Evolutionary conservation across 2,113 vertebrate genomes (phyloP).

Genomic region (Excalfactoria chinensis): DNA sequence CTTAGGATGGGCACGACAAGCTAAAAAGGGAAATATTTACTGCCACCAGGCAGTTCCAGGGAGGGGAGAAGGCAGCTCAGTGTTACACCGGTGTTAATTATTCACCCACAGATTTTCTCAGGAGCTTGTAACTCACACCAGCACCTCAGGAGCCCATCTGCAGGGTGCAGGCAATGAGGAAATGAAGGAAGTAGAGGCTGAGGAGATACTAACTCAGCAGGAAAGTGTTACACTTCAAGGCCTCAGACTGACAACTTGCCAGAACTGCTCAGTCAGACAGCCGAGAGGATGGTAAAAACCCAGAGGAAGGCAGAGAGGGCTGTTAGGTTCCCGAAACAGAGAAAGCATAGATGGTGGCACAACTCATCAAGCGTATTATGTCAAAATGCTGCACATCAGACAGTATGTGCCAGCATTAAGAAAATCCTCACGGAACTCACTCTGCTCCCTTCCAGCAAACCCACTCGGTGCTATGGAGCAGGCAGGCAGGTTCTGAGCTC

Average conservation of each 20-base stretch:
- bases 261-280: not conserved
- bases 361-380: not conserved
- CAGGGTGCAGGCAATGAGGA: not conserved
- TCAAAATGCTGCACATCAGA: slow-evolving; percentile 30
- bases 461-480: fast-evolving
- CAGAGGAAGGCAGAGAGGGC: slow-evolving; percentile 3
- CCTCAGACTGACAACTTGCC: slow-evolving; percentile 41
- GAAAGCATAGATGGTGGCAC: not conserved
- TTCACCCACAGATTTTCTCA: slow-evolving; percentile 29
- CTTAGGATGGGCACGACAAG: not conserved
- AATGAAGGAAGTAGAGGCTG: not conserved
- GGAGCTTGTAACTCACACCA: not conserved
- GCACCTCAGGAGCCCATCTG: not conserved
- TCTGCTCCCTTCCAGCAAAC: not conserved
- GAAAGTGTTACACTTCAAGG: slow-evolving; percentile 41
- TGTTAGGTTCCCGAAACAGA: not conserved
- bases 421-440: not conserved
- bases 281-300: slow-evolving; percentile 27
- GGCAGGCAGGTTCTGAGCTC: not conserved
- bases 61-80: not conserved
- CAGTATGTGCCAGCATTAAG: slow-evolving; percentile 28
- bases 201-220: not conserved
- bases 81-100: not conserved
- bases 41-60: slow-evolving; percentile 3
- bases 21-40: not conserved